A percentile compares a stretch with the other conserved stretches of the same genome.
These are phyloP conservation scores for Oscheius sp. DNA, from an alignment of 2,888 invertebrate genomes.

Conservation along the genomic window DNA sequence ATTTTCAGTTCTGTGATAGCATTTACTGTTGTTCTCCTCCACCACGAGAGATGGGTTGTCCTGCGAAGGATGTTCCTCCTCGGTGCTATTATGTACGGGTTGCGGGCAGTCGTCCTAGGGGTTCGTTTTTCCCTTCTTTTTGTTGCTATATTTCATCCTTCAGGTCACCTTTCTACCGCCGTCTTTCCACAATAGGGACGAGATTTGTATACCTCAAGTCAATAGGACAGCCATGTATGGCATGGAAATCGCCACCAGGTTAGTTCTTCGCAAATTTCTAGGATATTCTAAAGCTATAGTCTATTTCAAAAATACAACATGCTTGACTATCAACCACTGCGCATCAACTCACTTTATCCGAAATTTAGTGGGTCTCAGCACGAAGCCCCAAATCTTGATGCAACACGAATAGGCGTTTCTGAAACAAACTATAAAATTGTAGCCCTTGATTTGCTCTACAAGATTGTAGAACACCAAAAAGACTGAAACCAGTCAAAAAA, in stretches of 20 bases:
- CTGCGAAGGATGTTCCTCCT: slow-evolving; percentile 67
- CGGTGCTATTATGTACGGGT: slow-evolving; percentile 64
- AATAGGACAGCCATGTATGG: slow-evolving; percentile 68
- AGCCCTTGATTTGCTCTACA: no score
- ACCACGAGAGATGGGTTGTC: slow-evolving; percentile 62
- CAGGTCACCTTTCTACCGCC: slow-evolving; percentile 68
- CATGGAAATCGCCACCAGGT: slow-evolving; percentile 62
- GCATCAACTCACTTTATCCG: no score
- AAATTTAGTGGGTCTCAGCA: no score
- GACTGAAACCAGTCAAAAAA: no score
- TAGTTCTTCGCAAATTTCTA: no score
- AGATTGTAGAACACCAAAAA: no score
- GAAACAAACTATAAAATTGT: no score
- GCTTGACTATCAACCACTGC: no score
- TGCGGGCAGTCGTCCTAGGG: slow-evolving; percentile 47
- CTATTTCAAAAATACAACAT: no score
- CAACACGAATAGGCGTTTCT: no score
- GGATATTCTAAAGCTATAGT: no score
- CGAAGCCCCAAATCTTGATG: no score
- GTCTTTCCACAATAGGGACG: slow-evolving; percentile 66
- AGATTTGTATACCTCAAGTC: slow-evolving; percentile 67
- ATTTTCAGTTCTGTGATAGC: slow-evolving; percentile 64
- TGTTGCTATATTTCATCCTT: background rate
- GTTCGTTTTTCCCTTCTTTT: slow-evolving; percentile 8
- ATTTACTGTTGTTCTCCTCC: slow-evolving; percentile 65